These are phyloP conservation scores for Lordiphosa andalusiaca DNA, from an alignment of 2,888 invertebrate genomes.

Conservation along the genomic window DNA sequence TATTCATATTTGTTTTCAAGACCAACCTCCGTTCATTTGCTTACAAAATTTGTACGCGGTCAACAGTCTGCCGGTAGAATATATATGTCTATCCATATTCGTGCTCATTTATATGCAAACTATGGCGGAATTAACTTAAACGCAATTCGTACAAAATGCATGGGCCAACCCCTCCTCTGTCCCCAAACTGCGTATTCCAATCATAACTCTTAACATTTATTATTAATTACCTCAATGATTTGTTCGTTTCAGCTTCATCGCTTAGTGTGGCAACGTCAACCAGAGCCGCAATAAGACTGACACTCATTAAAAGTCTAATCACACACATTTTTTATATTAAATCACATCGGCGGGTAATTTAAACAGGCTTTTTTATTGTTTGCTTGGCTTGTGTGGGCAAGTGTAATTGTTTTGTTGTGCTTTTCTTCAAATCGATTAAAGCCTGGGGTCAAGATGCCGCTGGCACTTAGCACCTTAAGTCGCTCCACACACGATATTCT, in stretches of 20 bases:
- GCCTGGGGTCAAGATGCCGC: constrained; percentile 4
- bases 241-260: constrained; percentile 17
- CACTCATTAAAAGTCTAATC: constrained; percentile 38
- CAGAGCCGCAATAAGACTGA: constrained; percentile 33
- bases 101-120: too few species aligned
- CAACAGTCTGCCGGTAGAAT: too few species aligned
- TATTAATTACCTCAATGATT: constrained; percentile 28
- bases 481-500: constrained; percentile 4
- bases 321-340: constrained; percentile 39
- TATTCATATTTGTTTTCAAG: too few species aligned
- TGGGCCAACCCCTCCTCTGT: too few species aligned
- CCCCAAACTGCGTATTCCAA: too few species aligned
- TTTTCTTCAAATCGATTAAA: constrained; percentile 8
- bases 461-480: constrained; percentile 8
- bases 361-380: constrained; percentile 5
- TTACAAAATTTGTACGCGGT: too few species aligned
- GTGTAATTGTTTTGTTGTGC: constrained; percentile 13
- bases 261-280: constrained; percentile 19
- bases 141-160: too few species aligned
- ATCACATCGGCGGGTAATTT: constrained; percentile 19
- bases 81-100: too few species aligned
- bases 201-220: constrained; percentile 15
- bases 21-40: too few species aligned
- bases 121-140: too few species aligned
- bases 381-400: constrained; percentile 13